These are phyloP conservation scores for Denticeps clupeoides DNA, from an alignment of 2,797 vertebrate species.

Conservation along the genomic window DNA sequence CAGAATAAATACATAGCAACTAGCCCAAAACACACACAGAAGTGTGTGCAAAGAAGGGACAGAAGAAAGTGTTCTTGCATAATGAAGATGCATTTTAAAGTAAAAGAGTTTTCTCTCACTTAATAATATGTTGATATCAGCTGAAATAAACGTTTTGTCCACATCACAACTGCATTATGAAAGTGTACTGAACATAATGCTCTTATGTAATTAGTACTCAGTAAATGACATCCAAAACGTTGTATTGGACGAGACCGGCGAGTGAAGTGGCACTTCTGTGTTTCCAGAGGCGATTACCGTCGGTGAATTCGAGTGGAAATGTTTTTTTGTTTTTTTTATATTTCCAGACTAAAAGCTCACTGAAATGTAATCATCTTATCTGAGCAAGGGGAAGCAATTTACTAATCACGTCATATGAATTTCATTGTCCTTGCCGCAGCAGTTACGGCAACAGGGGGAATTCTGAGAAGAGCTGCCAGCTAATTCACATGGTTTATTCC, in stretches of 20 bases:
- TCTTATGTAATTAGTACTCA: slow-evolving; percentile 6
- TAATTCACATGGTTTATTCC: slow-evolving; percentile 16
- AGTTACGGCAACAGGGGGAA: neutral
- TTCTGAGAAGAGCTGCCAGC: slow-evolving; percentile 9
- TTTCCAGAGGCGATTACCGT: neutral
- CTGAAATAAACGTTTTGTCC: too few relatives aligned
- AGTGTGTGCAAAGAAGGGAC: too few relatives aligned
- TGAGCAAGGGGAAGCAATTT: slow-evolving; percentile 6
- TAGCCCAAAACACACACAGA: slow-evolving; percentile 14
- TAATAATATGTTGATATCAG: too few relatives aligned
- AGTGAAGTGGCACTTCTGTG: slow-evolving; percentile 5
- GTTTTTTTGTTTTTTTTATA: slow-evolving; percentile 5
- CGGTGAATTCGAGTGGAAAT: too few relatives aligned
- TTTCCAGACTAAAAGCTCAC: slow-evolving; percentile 11
- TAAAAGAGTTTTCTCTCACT: too few relatives aligned
- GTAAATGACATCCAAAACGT: neutral
- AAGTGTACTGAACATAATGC: neutral
- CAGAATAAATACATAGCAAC: slow-evolving; percentile 29
- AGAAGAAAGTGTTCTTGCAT: too few relatives aligned
- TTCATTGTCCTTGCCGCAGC: slow-evolving; percentile 2
- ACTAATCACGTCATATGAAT: slow-evolving; percentile 20
- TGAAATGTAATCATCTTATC: slow-evolving; percentile 39
- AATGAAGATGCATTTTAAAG: too few relatives aligned
- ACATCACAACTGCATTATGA: neutral
- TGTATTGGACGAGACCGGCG: neutral